These are phyloP conservation scores for Nothobranchius kuhntae DNA, from an alignment of 2,113 vertebrate species.

Conservation along the genomic window DNA sequence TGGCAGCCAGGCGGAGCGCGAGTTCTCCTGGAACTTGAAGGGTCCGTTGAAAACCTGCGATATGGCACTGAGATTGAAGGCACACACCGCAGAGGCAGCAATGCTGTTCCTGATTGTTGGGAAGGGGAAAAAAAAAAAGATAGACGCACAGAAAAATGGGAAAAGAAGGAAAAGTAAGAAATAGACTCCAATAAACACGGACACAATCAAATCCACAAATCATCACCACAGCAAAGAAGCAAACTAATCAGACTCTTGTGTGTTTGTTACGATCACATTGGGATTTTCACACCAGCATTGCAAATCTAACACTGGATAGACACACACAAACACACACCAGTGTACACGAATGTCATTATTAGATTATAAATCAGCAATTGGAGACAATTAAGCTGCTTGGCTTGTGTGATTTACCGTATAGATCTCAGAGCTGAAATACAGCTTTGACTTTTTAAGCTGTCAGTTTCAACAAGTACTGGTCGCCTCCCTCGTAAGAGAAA, in stretches of 20 bases:
- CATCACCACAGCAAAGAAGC: neutral
- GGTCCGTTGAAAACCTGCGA: constrained; percentile 92
- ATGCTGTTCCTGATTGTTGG: constrained; percentile 89
- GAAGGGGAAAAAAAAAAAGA: neutral
- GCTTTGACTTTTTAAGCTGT: constrained; percentile 71
- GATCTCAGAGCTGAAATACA: constrained; percentile 66
- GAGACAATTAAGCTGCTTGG: constrained; percentile 59
- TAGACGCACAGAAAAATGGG: neutral
- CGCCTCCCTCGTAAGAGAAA: constrained; percentile 43
- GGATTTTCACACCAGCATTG: constrained; percentile 23
- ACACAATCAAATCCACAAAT: constrained; percentile 8
- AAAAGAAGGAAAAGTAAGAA: constrained; percentile 11
- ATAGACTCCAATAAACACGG: constrained; percentile 3
- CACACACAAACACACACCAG: constrained; percentile 8
- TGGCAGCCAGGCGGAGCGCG: constrained; percentile 93
- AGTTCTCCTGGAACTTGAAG: constrained; percentile 98
- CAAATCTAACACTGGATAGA: constrained; percentile 43
- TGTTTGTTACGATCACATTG: constrained; percentile 28
- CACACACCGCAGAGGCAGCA: constrained; percentile 93
- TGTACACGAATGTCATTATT: constrained; percentile 52
- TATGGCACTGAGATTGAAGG: constrained; percentile 95
- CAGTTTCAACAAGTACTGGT: constrained; percentile 64
- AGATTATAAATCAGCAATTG: constrained; percentile 58
- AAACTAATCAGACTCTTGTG: constrained; percentile 6
- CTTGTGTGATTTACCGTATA: constrained; percentile 61